These are phyloP conservation scores for Pao palembangensis DNA, from an alignment of 2,113 vertebrate species.

Conservation along the genomic window DNA sequence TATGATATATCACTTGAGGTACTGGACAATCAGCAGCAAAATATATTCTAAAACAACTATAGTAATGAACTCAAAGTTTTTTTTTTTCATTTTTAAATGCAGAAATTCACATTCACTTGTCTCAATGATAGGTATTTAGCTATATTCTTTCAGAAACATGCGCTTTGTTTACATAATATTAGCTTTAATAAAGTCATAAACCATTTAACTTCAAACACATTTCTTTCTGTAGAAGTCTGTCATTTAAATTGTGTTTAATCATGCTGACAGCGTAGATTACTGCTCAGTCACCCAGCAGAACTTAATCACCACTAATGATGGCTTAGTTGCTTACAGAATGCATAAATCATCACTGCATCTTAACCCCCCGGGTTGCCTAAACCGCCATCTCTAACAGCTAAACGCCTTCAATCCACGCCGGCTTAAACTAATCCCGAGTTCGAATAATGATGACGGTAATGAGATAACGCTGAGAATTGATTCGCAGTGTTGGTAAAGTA, in stretches of 20 bases:
- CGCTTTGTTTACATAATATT: no score
- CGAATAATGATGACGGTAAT: conserved; percentile 24
- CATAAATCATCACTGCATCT: conserved; percentile 6
- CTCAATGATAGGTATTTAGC: no score
- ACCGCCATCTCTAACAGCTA: conserved; percentile 20
- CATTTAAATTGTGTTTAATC: neutral
- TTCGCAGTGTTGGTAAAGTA: conserved; percentile 59
- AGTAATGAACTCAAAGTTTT: no score
- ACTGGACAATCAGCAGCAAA: no score
- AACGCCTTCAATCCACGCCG: conserved; percentile 13
- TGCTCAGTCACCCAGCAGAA: conserved; percentile 5
- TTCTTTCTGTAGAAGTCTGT: neutral
- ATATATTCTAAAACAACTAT: no score
- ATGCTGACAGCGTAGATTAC: no score
- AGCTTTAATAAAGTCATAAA: no score
- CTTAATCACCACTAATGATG: conserved; percentile 27
- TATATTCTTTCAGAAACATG: no score
- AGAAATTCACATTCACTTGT: no score
- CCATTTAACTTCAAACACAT: no score
- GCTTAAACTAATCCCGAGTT: conserved; percentile 22
- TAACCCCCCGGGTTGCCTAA: conserved; percentile 7
- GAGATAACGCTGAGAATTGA: conserved; percentile 58
- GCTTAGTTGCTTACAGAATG: neutral
- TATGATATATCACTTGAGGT: no score
- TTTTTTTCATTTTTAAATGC: no score